Base-by-base conservation (phyloP, 2,888 invertebrate genomes). In the Osedax frankpressi region DNA sequence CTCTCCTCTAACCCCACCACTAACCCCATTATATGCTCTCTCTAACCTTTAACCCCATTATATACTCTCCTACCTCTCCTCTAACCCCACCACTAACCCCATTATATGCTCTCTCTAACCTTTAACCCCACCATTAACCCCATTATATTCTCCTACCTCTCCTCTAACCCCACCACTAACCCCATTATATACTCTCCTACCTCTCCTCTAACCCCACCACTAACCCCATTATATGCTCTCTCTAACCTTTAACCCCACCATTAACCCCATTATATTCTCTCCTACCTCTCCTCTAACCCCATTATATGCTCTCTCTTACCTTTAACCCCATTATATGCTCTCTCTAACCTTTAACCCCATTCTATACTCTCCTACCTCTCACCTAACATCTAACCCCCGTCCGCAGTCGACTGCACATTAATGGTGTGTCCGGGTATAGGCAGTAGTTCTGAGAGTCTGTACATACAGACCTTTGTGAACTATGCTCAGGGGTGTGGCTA, bases 401-500 rank as follows among this genome's bases (percentile, higher is more conserved):
- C 6, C 44, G 91, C 93, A 82, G 82, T 70, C n/a, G 80, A 81
- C 73, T 80, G 78, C 74, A 82, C 81, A 0, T 74, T 83, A 44
- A 74, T 80, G 26, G 77, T 84, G 26, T 82, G 82, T 76, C 83
- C 83, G 3, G 94, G 94, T 75, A 94, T 95, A 80, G 93, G 93
- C 70, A 95, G 94, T 86, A 92, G 92, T 68, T 94, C 94, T 68
- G 94, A 95, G 85, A 92, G 92, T 81, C 91, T 93, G 71, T 95
- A 95, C 85, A 92, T 95, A 76, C 88, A 94, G 76, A 93, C 94
- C 2, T 93, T 93, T 84, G 93, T 94, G 11, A 91, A 93, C 82
- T 91, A 92, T 85, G 93, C 93, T 19, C 93, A 93, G 84, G 90
- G 90, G 79, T 90, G 92, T 82, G 94, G 94, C 0, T 94, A 92